Conservation (phyloP, 2,797 vertebrate species). For the Champsocephalus esox region DNA sequence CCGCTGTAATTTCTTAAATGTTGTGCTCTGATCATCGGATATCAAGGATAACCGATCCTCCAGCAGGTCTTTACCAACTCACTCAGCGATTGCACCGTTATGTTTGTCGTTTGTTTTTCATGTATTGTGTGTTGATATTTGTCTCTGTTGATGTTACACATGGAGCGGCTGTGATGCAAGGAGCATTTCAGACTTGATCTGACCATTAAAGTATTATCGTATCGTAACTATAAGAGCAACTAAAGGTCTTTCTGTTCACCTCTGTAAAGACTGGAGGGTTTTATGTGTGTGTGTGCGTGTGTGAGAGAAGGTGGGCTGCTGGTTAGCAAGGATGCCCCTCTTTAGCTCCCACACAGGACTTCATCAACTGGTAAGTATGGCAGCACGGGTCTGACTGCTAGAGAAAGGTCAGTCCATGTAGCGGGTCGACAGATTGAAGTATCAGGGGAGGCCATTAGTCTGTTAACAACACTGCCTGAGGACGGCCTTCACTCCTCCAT, state of each 20-base stretch:
- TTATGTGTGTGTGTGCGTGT: background rate
- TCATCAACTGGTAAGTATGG: slow-evolving; percentile 26
- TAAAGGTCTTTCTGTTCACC: slow-evolving; percentile 10
- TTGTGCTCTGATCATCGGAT: background rate
- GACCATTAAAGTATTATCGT: no score
- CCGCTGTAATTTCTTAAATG: background rate
- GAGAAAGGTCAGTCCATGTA: slow-evolving; percentile 43
- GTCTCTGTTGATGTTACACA: no score
- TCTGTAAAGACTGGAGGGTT: slow-evolving; percentile 12
- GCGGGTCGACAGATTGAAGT: slow-evolving; percentile 47
- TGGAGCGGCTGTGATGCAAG: no score
- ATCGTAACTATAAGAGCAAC: background rate
- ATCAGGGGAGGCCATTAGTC: slow-evolving; percentile 69
- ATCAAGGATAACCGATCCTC: background rate
- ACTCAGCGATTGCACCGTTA: no score
- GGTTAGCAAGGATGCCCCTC: slow-evolving; percentile 46
- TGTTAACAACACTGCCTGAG: slow-evolving; percentile 44
- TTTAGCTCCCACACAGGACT: slow-evolving; percentile 34
- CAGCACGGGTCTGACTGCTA: slow-evolving; percentile 39
- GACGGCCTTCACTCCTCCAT: slow-evolving; percentile 59
- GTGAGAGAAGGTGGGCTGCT: slow-evolving; percentile 27
- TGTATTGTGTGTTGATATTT: no score
- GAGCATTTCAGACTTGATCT: no score
- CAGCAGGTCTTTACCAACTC: background rate
- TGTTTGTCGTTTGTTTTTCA: no score